Base-by-base conservation (phyloP, 2,113 vertebrate species). In the Loxodonta africana region DNA sequence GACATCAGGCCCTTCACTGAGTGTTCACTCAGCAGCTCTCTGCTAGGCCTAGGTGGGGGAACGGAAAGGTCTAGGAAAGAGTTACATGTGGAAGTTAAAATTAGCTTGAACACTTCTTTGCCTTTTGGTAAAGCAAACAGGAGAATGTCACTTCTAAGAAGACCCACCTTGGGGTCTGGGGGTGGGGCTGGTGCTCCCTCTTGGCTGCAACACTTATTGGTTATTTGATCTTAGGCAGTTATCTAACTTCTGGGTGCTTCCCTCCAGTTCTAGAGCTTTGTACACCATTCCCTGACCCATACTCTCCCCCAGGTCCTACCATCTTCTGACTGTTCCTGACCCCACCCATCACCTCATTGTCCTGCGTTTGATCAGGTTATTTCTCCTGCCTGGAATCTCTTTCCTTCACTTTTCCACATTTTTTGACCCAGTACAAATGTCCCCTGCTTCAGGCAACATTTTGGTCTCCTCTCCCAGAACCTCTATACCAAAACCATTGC, bases 251-350 rank as follows among this genome's bases (percentile, higher is more conserved):
- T 41, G 67, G 17, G 51, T 92, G 3, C 92, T 33, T 5, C 15
- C 6, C 9, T 76, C 46, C 28, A 95, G 83, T 41, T 93, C 93
- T 97, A 10, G 18, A 63, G 57, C 15, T 83, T 65, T 33, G 10
- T 23, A 2, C 41, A 28, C 60, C 37, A 23, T 26, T 46, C 28
- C 65, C 60, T 46, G 26, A 60, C 15, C 37, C 15, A 1, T 0
- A 0, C 2, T 20, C 62, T 14, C 48, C 48, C 4, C 33, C 41
- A 30, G 5, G 26, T 41, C 37, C 73, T 21, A n/a, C 57, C 15
- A 9, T 7, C 83, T 44, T 44, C 74, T 85, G 65, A 30, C n/a
- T 30, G 28, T 63, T 25, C 26, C 20, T 11, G 23, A n/a, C 12
- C 20, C 51, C 62, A 20, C 17, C 15, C 44, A 1, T 6, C 8